These are phyloP conservation scores for Diorhabda elongata DNA, from an alignment of 1,140 invertebrate genomes.

Conservation along the genomic window DNA sequence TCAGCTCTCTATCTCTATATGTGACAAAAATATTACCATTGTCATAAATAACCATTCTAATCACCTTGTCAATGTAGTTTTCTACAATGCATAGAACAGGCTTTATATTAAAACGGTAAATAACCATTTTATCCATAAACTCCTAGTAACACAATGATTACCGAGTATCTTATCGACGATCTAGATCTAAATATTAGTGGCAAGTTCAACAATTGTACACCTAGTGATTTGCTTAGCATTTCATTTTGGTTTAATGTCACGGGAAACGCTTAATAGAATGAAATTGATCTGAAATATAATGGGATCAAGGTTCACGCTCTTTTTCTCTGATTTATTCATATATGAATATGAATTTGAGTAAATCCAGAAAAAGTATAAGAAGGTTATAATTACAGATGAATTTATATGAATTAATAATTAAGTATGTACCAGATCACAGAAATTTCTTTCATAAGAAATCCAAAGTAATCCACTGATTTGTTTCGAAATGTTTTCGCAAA, in stretches of 20 bases:
- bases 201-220: background rate
- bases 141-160: background rate
- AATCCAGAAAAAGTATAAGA: too few species aligned
- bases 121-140: background rate
- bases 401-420: too few species aligned
- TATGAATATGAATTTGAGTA: too few species aligned
- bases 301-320: background rate
- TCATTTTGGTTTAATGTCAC: background rate
- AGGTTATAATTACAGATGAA: too few species aligned
- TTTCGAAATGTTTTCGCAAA: too few species aligned
- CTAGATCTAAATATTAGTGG: constrained; percentile 2
- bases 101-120: background rate
- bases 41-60: too few species aligned
- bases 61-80: background rate
- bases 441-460: too few species aligned
- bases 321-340: too few species aligned
- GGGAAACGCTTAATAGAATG: background rate
- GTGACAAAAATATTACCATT: too few species aligned
- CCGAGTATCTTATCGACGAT: background rate
- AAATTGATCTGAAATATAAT: background rate
- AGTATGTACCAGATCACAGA: too few species aligned
- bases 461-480: too few species aligned
- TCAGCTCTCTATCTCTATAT: too few species aligned
- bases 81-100: background rate
- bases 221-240: background rate